These are phyloP conservation scores for Octomys mimax DNA, from an alignment of 2,797 vertebrate species.

Conservation along the genomic window DNA sequence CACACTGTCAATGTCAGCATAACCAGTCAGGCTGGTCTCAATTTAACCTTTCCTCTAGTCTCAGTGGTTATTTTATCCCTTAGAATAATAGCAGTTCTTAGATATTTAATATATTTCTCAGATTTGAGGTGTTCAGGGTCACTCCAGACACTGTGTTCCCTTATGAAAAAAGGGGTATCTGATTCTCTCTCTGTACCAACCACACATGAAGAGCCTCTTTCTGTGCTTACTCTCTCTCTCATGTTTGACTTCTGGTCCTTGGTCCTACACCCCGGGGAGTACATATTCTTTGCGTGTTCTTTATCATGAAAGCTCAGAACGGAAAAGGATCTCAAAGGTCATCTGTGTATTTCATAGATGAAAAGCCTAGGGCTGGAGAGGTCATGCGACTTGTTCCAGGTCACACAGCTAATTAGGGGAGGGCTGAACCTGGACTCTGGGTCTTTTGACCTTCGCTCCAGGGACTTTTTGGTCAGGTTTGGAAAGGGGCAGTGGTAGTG, in stretches of 20 bases:
- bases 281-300: neutral
- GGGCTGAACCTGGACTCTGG: neutral
- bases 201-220: neutral
- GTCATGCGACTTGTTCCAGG: neutral
- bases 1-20: neutral
- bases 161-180: neutral
- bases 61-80: slow-evolving; percentile 46
- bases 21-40: slow-evolving; percentile 6
- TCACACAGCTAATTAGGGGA: neutral
- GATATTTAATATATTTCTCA: slow-evolving; percentile 33
- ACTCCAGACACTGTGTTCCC: neutral
- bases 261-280: neutral
- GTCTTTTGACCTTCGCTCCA: neutral
- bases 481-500: neutral
- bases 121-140: neutral
- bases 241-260: neutral
- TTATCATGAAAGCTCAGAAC: slow-evolving; percentile 3
- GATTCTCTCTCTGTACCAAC: neutral
- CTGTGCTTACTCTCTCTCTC: neutral
- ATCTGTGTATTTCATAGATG: neutral
- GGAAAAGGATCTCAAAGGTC: slow-evolving; percentile 1
- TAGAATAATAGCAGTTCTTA: slow-evolving; percentile 59
- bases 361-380: neutral
- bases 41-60: slow-evolving; percentile 21
- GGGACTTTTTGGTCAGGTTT: neutral